Percentiles rank a stretch among this genome's conserved stretches.
Evolutionary conservation across 1,140 invertebrate genomes (phyloP).

Genomic region (Delia radicum): DNA sequence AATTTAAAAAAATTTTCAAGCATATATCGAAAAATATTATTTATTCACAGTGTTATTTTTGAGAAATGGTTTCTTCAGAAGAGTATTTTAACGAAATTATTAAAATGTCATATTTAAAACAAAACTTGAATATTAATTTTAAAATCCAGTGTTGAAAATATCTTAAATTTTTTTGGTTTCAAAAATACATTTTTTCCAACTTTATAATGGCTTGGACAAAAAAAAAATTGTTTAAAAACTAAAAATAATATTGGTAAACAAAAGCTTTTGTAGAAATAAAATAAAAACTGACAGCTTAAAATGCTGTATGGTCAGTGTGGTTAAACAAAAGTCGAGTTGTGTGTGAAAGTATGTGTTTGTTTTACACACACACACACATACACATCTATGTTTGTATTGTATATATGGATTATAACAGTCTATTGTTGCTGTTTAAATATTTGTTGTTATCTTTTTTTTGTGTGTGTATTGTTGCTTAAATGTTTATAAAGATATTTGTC

Average conservation of each 20-base stretch:
- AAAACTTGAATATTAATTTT: background rate
- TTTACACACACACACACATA: background rate
- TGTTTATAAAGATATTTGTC: slow-evolving; percentile 13
- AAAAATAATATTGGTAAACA: background rate
- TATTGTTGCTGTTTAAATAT: slow-evolving; percentile 22
- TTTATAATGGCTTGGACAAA: background rate
- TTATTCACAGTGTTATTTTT: too few relatives aligned
- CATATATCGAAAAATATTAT: too few relatives aligned
- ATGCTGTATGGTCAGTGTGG: slow-evolving; percentile 16
- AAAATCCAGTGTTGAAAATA: background rate
- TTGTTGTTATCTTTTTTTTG: background rate
- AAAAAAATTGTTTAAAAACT: background rate
- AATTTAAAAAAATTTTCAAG: too few relatives aligned
- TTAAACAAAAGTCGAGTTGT: background rate
- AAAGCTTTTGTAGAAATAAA: background rate
- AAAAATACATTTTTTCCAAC: background rate
- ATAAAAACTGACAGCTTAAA: slow-evolving; percentile 21
- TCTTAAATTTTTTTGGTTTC: background rate
- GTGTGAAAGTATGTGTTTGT: background rate
- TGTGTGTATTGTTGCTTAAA: background rate
- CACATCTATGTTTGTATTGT: background rate
- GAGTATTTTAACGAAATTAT: too few relatives aligned
- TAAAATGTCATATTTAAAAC: too few relatives aligned
- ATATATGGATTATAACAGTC: background rate
- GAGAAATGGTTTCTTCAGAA: too few relatives aligned